A percentile compares a stretch with the other conserved stretches of the same genome.
These are phyloP conservation scores for Chrysaora quinquecirrha DNA, from an alignment of 30 jellyfish, hydroid and myxozoan species.

Conservation along the genomic window DNA sequence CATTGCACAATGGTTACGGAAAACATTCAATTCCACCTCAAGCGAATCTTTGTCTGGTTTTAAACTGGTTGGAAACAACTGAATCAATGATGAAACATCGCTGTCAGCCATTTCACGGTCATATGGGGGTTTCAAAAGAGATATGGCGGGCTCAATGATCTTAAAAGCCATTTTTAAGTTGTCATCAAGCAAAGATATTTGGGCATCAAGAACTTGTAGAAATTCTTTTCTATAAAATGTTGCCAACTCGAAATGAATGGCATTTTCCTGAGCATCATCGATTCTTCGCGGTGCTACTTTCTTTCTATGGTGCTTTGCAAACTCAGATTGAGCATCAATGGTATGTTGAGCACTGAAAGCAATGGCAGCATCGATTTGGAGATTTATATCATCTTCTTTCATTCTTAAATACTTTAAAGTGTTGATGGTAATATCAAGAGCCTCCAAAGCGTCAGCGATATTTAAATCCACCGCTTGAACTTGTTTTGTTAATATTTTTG, in stretches of 20 bases:
- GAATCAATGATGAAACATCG: too few relatives aligned
- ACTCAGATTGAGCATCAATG: conserved; percentile 49
- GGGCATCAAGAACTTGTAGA: conserved; percentile 44
- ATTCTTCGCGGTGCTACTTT: conserved; percentile 28
- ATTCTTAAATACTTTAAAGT: too few relatives aligned
- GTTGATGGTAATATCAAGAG: too few relatives aligned
- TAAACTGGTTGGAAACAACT: too few relatives aligned
- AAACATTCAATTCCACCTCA: too few relatives aligned
- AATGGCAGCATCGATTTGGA: conserved; percentile 42
- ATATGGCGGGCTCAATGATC: conserved; percentile 18
- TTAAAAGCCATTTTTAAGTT: too few relatives aligned
- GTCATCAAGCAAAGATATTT: conserved; percentile 28
- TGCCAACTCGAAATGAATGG: conserved; percentile 3
- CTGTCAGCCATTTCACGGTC: too few relatives aligned
- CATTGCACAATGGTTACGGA: too few relatives aligned
- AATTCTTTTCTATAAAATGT: conserved; percentile 14
- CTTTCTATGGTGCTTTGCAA: conserved; percentile 59
- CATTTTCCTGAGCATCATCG: conserved; percentile 50
- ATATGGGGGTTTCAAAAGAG: conserved; percentile 48
- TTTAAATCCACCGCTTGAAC: too few relatives aligned
- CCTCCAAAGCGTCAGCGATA: too few relatives aligned
- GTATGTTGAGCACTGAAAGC: conserved; percentile 49
- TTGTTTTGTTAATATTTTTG: conserved; percentile 12
- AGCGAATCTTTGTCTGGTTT: too few relatives aligned
- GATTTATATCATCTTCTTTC: too few relatives aligned